Evolutionary conservation across 2,797 vertebrate species (phyloP), one percentile per base, ranked within the genome.

Genomic region (Lepus oiostolus): DNA sequence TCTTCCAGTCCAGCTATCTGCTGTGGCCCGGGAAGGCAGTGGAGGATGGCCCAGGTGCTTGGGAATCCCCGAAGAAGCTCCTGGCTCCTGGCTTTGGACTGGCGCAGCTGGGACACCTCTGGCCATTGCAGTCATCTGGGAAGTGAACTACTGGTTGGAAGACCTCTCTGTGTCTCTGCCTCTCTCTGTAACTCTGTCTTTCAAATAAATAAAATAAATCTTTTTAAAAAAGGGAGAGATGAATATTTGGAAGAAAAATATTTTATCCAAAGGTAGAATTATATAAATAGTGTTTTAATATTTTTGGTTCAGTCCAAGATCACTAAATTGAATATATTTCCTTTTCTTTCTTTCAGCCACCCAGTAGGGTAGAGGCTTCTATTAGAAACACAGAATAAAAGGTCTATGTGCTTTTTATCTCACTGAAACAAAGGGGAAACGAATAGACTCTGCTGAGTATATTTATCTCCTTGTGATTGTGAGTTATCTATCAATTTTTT

Each of bases 341-440:
- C 7, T 83, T 92, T 93, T 65, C 38, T 85, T 95, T 81, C 50
- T 80, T 74, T 85, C 10, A 87, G 14, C 47, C 67, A n/a, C 47
- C 17, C 63, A 76, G 1, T 26, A 30, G 10, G 30, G 2, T 62
- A 8, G 38, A 81, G n/a, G 19, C 5, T 89, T 85, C 84, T 94
- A 60, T 67, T 13, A 87, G 58, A 74, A 6, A 83, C 4, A 52
- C 30, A 77, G 50, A 85, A 82, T 68, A 68, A 14, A 11, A 16
- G 4, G 4, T 54, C 32, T 76, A 4, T 26, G 7, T 7, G 24
- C 3, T 82, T 12, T 84, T 14, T 52, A 24, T 70, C 81, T 58
- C 21, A 67, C 70, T 93, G 74, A 86, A 72, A 0, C 4, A 0
- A 7, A 88, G 4, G 17, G 38, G 11, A 80, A 83, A 47, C 32